Conservation (phyloP, 35 echinoderm and acorn worm species). For the Lytechinus pictus region DNA sequence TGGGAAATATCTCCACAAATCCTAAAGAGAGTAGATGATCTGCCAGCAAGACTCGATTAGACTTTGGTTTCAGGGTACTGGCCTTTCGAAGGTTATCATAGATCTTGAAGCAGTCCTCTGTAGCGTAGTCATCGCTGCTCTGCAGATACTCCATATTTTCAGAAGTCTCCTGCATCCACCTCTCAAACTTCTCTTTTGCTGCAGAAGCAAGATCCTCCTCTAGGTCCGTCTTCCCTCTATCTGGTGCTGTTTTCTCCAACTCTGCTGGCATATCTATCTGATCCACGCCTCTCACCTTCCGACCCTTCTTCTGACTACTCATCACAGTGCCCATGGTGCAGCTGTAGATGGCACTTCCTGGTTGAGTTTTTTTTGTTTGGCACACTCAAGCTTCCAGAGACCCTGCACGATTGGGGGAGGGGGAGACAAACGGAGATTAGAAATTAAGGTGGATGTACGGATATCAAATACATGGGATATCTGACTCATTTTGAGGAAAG, state of each 20-base stretch:
- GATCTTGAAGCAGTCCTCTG: conserved; percentile 55
- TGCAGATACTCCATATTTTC: conserved; percentile 45
- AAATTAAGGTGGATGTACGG: conserved; percentile 1
- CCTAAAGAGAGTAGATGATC: conserved; percentile 54
- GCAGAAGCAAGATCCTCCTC: conserved; percentile 15
- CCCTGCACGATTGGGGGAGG: not conserved
- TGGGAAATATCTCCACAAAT: conserved; percentile 51
- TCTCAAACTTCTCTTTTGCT: conserved; percentile 33
- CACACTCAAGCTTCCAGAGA: conserved; percentile 13
- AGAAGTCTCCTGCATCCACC: not conserved
- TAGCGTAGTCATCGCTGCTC: conserved; percentile 51
- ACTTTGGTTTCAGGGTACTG: conserved; percentile 17
- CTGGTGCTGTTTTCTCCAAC: not conserved
- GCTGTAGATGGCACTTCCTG: conserved; percentile 50
- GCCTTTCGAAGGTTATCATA: conserved; percentile 47
- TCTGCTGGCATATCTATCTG: conserved; percentile 33
- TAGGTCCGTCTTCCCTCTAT: not conserved
- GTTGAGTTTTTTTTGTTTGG: conserved; percentile 10
- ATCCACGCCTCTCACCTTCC: conserved; percentile 28
- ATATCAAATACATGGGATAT: conserved; percentile 18
- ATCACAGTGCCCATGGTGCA: conserved; percentile 34
- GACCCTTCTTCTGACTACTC: conserved; percentile 42
- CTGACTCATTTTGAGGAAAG: conserved; percentile 28
- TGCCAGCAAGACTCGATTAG: conserved; percentile 50
- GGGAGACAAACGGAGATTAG: not conserved